Percentiles rank a stretch among this genome's conserved stretches.
These are phyloP conservation scores for Stenopsyche tienmushanensis DNA, from an alignment of 1,140 invertebrate genomes.

Conservation along the genomic window DNA sequence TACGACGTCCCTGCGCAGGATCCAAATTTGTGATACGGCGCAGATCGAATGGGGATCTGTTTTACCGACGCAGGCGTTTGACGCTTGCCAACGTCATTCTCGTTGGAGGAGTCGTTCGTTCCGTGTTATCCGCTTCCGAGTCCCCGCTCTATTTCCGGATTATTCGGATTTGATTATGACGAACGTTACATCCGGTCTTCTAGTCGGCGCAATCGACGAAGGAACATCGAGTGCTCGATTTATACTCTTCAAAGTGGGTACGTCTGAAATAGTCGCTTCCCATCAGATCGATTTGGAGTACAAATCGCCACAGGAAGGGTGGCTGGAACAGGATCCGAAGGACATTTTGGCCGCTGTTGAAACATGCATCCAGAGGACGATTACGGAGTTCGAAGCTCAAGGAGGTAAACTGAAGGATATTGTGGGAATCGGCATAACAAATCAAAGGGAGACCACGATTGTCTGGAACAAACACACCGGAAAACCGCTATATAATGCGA, in stretches of 20 bases:
- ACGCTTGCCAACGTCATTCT: background rate
- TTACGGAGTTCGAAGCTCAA: conserved; percentile 68
- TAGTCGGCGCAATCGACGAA: conserved; percentile 87
- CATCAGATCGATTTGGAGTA: conserved; percentile 85
- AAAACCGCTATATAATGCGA: conserved; percentile 67
- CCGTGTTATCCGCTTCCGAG: background rate
- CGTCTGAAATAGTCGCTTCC: conserved; percentile 80
- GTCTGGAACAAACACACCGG: conserved; percentile 91
- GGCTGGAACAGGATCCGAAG: conserved; percentile 92
- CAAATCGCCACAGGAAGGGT: conserved; percentile 84
- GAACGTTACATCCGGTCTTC: conserved; percentile 53
- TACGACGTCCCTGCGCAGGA: no score
- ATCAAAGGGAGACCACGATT: conserved; percentile 92
- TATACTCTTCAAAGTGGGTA: conserved; percentile 85
- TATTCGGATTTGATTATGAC: background rate
- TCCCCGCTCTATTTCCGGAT: background rate
- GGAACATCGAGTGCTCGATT: conserved; percentile 93
- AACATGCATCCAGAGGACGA: conserved; percentile 75
- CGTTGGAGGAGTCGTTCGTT: background rate
- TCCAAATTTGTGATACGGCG: no score
- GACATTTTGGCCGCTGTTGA: conserved; percentile 76
- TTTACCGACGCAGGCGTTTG: background rate
- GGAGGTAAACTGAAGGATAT: conserved; percentile 67
- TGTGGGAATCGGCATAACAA: conserved; percentile 84
- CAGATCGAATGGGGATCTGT: no score